Evolutionary conservation across 2,113 vertebrate species (phyloP), one percentile per base, ranked within the genome.

Genomic region (Anoura caudifer): DNA sequence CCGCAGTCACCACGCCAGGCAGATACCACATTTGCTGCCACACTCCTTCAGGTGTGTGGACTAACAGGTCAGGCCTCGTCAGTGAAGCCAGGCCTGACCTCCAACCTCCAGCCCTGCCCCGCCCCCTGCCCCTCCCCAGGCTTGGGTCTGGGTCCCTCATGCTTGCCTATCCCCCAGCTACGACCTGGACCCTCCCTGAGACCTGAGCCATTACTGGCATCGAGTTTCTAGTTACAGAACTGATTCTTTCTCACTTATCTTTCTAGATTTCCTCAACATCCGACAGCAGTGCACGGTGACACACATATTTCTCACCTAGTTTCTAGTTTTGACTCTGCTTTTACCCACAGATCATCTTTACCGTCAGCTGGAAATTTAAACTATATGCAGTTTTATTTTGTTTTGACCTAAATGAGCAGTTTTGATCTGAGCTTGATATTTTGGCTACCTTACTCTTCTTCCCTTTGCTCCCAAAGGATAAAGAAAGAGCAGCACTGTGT

Each of bases 391-490:
- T 73, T 95, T 73, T 92, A 89, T 90, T 95, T 96, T 92, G 94
- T 77, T 95, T 96, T 97, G 85, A 98, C 91, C 95, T 86, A 94
- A 45, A 94, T 93, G 82, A 93, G 86, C 47, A 95, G 85, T 94
- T 95, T 94, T 97, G 89, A 96, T 91, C 69, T 88, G 87, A 96
- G 43, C 94, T 59, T 75, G 73, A 56, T 92, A 90, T 69, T 92
- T 73, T 90, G 63, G 56, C 86, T 43, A 69, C 17, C 13, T 11
- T n/a, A 20, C 22, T 80, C 87, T 91, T 80, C 87, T 91, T 84
- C 33, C 70, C 56, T 95, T 94, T 38, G 87, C 82, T 95, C 69
- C 76, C 31, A 89, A 94, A 95, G 67, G 87, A 81, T 41, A 91
- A 86, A 88, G 73, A 91, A 92, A 89, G 36, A 22, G 20, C 11